These are phyloP conservation scores for Ichneumon xanthorius DNA, from an alignment of 2,888 invertebrate genomes.

Conservation along the genomic window DNA sequence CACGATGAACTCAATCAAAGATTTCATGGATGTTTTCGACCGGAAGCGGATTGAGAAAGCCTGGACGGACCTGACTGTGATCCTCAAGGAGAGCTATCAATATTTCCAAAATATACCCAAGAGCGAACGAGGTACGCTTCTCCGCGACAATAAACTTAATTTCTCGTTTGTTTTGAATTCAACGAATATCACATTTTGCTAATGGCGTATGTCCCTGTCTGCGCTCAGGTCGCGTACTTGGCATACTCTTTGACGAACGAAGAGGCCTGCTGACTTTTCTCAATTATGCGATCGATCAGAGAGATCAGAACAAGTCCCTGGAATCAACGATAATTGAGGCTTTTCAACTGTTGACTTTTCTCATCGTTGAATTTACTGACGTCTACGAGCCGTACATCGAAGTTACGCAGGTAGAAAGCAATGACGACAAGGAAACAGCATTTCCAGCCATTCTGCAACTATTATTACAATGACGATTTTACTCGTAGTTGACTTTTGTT, in stretches of 20 bases:
- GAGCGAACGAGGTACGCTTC: constrained; percentile 69
- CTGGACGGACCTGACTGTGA: constrained; percentile 55
- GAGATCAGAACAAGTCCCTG: constrained; percentile 49
- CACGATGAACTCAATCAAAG: constrained; percentile 64
- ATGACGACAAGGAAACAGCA: neutral
- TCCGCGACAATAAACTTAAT: neutral
- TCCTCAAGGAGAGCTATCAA: constrained; percentile 68
- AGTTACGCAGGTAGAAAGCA: constrained; percentile 53
- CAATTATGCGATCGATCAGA: constrained; percentile 60
- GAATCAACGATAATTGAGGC: constrained; percentile 68
- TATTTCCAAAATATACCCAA: constrained; percentile 73
- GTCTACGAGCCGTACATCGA: constrained; percentile 68
- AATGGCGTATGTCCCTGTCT: neutral
- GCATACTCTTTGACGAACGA: constrained; percentile 67
- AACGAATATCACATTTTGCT: neutral
- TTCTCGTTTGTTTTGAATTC: neutral
- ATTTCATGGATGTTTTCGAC: constrained; percentile 72
- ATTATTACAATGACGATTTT: neutral
- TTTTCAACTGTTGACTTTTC: constrained; percentile 72
- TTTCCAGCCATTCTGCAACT: neutral
- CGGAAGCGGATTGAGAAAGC: constrained; percentile 53
- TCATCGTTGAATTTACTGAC: constrained; percentile 73
- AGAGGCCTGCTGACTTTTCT: constrained; percentile 73
- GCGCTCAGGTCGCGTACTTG: constrained; percentile 70
- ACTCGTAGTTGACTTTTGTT: neutral